Conservation (phyloP, 2,888 invertebrate genomes). For the Protula sp. region DNA sequence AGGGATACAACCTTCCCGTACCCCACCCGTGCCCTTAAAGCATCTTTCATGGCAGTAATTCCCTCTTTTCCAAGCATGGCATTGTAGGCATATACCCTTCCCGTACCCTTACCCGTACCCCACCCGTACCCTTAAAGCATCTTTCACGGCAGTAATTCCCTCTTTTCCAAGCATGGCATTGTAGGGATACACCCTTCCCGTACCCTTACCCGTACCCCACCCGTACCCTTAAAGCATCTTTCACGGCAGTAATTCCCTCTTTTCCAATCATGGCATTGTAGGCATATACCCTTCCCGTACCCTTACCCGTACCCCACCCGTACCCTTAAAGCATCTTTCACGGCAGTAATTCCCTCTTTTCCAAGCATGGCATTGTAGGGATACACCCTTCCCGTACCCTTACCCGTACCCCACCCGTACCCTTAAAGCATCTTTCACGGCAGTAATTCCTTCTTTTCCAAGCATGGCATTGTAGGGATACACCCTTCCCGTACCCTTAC, state of each 20-base stretch:
- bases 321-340: constrained; percentile 65
- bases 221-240: constrained; percentile 63
- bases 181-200: constrained; percentile 79
- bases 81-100: constrained; percentile 80
- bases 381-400: constrained; percentile 75
- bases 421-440: constrained; percentile 67
- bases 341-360: constrained; percentile 70
- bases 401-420: too few species aligned
- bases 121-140: constrained; percentile 63
- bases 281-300: constrained; percentile 79
- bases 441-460: constrained; percentile 68
- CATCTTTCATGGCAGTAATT: constrained; percentile 65
- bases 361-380: constrained; percentile 75
- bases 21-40: constrained; percentile 63
- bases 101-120: too few species aligned
- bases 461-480: constrained; percentile 81
- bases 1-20: constrained; percentile 85
- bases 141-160: constrained; percentile 67
- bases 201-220: too few species aligned
- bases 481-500: too few species aligned
- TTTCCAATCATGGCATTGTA: constrained; percentile 72
- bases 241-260: constrained; percentile 70
- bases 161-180: constrained; percentile 73
- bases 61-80: constrained; percentile 74
- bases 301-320: too few species aligned